Percentiles rank a stretch among this genome's conserved stretches.
These are phyloP conservation scores for Morelia viridis DNA, from an alignment of 2,797 vertebrate species.

Conservation along the genomic window DNA sequence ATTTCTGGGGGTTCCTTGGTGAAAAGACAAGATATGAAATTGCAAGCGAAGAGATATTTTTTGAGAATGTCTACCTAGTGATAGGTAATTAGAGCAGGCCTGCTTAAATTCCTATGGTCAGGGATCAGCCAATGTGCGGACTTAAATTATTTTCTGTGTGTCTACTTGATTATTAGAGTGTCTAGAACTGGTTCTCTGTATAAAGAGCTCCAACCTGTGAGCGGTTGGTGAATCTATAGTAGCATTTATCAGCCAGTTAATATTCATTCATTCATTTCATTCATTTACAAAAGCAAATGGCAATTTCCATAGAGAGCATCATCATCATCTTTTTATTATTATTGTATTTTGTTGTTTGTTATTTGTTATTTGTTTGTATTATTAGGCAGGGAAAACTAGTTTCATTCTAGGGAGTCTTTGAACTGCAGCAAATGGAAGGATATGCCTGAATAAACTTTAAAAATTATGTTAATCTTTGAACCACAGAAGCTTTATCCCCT, in stretches of 20 bases:
- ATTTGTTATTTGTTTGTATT: background rate
- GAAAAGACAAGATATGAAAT: background rate
- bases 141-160: background rate
- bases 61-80: background rate
- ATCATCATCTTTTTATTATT: background rate
- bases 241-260: background rate
- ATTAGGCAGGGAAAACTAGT: conserved; percentile 2
- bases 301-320: rapidly evolving
- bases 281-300: background rate
- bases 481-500: background rate
- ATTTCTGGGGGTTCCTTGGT: background rate
- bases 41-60: background rate
- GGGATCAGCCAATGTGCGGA: background rate
- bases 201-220: background rate
- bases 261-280: background rate
- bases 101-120: background rate
- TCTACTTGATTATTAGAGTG: background rate
- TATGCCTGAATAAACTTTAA: background rate
- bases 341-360: conserved; percentile 28
- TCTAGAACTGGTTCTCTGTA: background rate
- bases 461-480: conserved; percentile 27
- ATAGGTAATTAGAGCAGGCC: background rate
- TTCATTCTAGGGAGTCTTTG: background rate
- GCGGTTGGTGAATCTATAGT: rapidly evolving
- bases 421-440: conserved; percentile 22